A percentile compares a stretch with the other conserved stretches of the same genome.
Conservation (phyloP, 2,797 vertebrate species). For the Oryzias dopingdopingensis region DNA sequence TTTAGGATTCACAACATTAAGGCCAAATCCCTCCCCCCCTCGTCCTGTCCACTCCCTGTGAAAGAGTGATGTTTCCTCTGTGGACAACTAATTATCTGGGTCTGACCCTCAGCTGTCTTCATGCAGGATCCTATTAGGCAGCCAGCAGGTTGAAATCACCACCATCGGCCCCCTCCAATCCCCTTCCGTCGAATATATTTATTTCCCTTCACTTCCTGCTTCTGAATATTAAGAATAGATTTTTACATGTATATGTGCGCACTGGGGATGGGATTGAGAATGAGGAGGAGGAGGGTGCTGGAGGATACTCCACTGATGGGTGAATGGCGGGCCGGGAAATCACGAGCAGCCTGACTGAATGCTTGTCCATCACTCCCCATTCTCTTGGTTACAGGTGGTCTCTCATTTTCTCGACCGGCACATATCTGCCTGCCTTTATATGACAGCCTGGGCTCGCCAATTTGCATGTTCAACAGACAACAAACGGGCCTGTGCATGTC, state of each 20-base stretch:
- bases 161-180: slow-evolving; percentile 83
- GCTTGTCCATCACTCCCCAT: slow-evolving; percentile 98
- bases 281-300: slow-evolving; percentile 43
- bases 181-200: slow-evolving; percentile 72
- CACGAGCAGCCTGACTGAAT: slow-evolving; percentile 88
- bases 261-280: slow-evolving; percentile 66
- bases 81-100: slow-evolving; percentile 95
- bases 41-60: slow-evolving; percentile 62
- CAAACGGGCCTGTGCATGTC: slow-evolving; percentile 99
- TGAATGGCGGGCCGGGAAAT: slow-evolving; percentile 85
- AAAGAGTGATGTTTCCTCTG: slow-evolving; percentile 75
- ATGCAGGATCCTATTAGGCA: slow-evolving; percentile 96
- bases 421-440: slow-evolving; percentile 93
- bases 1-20: slow-evolving; percentile 53
- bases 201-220: slow-evolving; percentile 85
- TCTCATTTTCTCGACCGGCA: slow-evolving; percentile 93
- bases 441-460: slow-evolving; percentile 95
- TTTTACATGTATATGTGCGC: slow-evolving; percentile 95
- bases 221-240: slow-evolving; percentile 99
- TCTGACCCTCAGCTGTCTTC: slow-evolving; percentile 96
- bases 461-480: slow-evolving; percentile 99
- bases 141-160: slow-evolving; percentile 88
- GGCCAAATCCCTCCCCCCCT: slow-evolving; percentile 36
- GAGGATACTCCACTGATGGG: slow-evolving; percentile 72
- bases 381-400: slow-evolving; percentile 99